phyloP scores from a whole-genome alignment of 2,888 invertebrate genomes.

The Thyatira batis region DNA sequence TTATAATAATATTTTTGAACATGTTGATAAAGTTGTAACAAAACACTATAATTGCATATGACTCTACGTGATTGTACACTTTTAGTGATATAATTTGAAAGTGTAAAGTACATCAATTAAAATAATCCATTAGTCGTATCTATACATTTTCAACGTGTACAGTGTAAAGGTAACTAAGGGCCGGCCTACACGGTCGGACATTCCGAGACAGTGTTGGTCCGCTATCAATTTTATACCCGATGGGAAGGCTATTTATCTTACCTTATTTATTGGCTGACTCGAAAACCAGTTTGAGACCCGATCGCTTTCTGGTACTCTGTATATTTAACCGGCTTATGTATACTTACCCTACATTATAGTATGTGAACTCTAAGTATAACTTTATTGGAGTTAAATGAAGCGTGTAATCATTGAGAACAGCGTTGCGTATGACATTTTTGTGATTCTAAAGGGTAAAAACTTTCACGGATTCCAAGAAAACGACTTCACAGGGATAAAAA shows the following conservation, averaged over 20 bases:
- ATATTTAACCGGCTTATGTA: constrained; percentile 59
- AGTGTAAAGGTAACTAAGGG: constrained; percentile 47
- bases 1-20: background rate
- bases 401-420: constrained; percentile 39
- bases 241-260: constrained; percentile 79
- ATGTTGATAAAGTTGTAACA: background rate
- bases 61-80: background rate
- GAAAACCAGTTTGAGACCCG: constrained; percentile 72
- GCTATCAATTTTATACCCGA: constrained; percentile 79
- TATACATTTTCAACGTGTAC: constrained; percentile 41
- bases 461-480: constrained; percentile 74
- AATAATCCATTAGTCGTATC: constrained; percentile 54
- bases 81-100: constrained; percentile 12
- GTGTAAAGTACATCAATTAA: constrained; percentile 44
- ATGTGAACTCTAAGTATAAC: constrained; percentile 50
- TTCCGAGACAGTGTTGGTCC: constrained; percentile 67
- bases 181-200: constrained; percentile 60
- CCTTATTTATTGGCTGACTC: constrained; percentile 79
- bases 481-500: constrained; percentile 41
- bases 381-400: constrained; percentile 52
- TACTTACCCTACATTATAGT: constrained; percentile 35
- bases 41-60: background rate
- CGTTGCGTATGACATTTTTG: constrained; percentile 40
- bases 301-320: constrained; percentile 56
- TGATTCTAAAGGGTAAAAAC: constrained; percentile 55